A percentile compares a stretch with the other conserved stretches of the same genome.
Conservation (phyloP, 2,888 invertebrate species). For the Chydorus sphaericus region DNA sequence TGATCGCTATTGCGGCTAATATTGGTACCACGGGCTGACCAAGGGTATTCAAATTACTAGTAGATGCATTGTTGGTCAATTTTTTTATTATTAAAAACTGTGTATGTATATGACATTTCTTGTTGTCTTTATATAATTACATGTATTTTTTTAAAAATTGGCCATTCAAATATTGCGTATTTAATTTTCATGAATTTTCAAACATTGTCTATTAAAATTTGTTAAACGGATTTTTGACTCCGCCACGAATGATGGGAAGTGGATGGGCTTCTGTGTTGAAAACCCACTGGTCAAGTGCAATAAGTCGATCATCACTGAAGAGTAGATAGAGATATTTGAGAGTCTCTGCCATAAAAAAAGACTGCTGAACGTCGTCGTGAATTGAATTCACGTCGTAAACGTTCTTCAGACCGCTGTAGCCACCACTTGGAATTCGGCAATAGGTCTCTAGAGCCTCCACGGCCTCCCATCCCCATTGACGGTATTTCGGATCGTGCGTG, state of each 20-base stretch:
- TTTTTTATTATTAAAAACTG: too few species aligned
- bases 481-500: slow-evolving; percentile 88
- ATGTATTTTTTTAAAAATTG: too few species aligned
- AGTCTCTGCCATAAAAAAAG: slow-evolving; percentile 96
- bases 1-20: too few species aligned
- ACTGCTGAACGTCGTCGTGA: slow-evolving; percentile 97
- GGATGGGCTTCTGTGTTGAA: slow-evolving; percentile 99
- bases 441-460: slow-evolving; percentile 84
- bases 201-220: too few species aligned
- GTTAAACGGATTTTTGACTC: too few species aligned
- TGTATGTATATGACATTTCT: too few species aligned
- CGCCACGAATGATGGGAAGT: slow-evolving; percentile 71
- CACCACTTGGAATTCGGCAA: slow-evolving; percentile 77
- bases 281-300: slow-evolving; percentile 93
- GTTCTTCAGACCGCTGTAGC: slow-evolving; percentile 87
- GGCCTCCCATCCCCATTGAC: slow-evolving; percentile 99
- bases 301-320: slow-evolving; percentile 71
- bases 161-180: too few species aligned
- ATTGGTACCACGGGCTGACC: too few species aligned
- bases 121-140: too few species aligned
- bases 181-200: too few species aligned
- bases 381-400: slow-evolving; percentile 67
- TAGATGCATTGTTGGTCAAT: too few species aligned
- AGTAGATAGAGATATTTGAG: slow-evolving; percentile 95
- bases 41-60: too few species aligned